phyloP scores from a whole-genome alignment of 2,797 vertebrate genomes.

The Phataginus tricuspis region DNA sequence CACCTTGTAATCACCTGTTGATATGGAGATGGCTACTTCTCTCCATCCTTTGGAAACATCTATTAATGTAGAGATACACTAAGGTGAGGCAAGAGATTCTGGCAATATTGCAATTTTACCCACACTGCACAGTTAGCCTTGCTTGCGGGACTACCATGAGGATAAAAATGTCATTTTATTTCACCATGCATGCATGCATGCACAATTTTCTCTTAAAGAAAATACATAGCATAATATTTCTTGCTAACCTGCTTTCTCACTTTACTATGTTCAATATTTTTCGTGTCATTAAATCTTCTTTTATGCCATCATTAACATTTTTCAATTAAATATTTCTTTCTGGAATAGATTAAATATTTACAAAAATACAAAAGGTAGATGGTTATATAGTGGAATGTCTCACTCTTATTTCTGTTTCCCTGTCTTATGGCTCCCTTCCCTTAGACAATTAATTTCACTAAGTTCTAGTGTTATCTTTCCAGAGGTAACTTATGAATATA shows the following conservation, averaged over 20 bases:
- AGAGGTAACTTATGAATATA: background rate
- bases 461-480: background rate
- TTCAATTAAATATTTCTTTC: background rate
- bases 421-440: background rate
- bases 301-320: conserved; percentile 34
- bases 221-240: background rate
- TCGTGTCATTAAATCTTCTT: background rate
- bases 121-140: too few relatives aligned
- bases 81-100: too few relatives aligned
- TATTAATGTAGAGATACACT: too few relatives aligned
- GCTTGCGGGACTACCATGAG: too few relatives aligned
- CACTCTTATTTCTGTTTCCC: background rate
- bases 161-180: too few relatives aligned
- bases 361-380: background rate
- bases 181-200: background rate
- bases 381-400: background rate
- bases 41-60: too few relatives aligned
- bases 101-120: too few relatives aligned
- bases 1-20: too few relatives aligned
- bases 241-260: conserved; percentile 9
- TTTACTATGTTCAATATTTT: background rate
- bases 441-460: background rate
- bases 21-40: too few relatives aligned
- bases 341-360: background rate
- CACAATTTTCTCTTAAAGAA: conserved; percentile 20